Evolutionary conservation across 1,140 invertebrate genomes (phyloP).

Genomic region (Trichonephila clavata): DNA sequence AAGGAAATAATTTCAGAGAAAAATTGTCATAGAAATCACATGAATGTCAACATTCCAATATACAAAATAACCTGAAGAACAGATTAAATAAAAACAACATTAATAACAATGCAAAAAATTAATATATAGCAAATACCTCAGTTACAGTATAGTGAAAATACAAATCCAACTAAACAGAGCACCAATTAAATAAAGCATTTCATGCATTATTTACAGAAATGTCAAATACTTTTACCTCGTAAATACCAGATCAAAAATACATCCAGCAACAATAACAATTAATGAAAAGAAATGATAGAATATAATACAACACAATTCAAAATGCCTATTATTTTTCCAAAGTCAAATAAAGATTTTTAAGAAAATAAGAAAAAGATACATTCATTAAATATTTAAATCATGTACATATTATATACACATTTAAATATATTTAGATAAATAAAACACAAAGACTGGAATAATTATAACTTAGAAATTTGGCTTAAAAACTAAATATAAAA

Average conservation of each 20-base stretch:
- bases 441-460: background rate
- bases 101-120: background rate
- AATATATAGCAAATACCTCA: background rate
- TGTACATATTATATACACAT: background rate
- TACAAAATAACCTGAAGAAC: slow-evolving; percentile 44
- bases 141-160: background rate
- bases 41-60: slow-evolving; percentile 20
- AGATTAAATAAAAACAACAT: background rate
- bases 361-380: background rate
- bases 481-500: background rate
- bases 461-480: background rate
- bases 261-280: background rate
- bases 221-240: background rate
- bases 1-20: slow-evolving; percentile 20
- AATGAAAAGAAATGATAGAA: slow-evolving; percentile 2
- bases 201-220: background rate
- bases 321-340: background rate
- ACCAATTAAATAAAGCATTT: background rate
- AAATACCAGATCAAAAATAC: slow-evolving; percentile 7
- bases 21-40: slow-evolving; percentile 18
- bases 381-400: background rate
- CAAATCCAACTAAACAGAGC: background rate
- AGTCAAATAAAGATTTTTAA: background rate
- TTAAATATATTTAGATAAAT: background rate
- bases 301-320: background rate